Evolutionary conservation across 2,888 invertebrate genomes (phyloP), one percentile per base, ranked within the genome.

Genomic region (Camptogramma bilineatum): DNA sequence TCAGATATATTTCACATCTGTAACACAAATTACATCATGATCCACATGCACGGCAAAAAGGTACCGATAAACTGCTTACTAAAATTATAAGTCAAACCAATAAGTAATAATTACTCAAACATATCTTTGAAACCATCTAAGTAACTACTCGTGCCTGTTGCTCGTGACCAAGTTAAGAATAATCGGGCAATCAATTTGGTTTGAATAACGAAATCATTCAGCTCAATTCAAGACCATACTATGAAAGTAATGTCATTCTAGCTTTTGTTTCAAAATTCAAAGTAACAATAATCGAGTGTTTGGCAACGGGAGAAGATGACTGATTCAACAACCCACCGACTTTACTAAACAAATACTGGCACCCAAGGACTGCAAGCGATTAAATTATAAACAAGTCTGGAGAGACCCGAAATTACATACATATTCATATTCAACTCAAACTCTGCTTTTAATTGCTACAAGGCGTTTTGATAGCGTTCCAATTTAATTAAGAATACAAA

Each of bases 371-470:
- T 77, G 62, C 70, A 71, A 54, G 66, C 74, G 72, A 81, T 81
- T 82, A 73, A 80, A 82, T 83, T 83, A 83, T 78, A 78, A 81
- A 78, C 78, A 78, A 70, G 69, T n/a, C 74, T 73, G 75, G 66
- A 73, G 64, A 76, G 71, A 44, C 44, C 70, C 75, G 62, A 73
- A 81, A 80, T 79, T 73, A 79, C 80, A 82, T 84, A 78, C 79
- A 85, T 83, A 85, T 86, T 85, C 81, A 85, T 82, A 67, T 68
- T 53, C 68, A 73, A 66, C 47, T 31, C 70, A 58, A 68, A 73
- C 72, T 73, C 69, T 58, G 54, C 48, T 59, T 54, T 62, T 70
- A 71, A 73, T 68, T 59, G 60, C 48, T 47, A 50, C 50, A 70
- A 71, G 65, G 69, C 59, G 58, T 58, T 70, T 64, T 42, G 67